Percentiles rank a stretch among this genome's conserved stretches.
phyloP scores from a whole-genome alignment of 2,113 vertebrate species.

The Peromyscus maniculatus region DNA sequence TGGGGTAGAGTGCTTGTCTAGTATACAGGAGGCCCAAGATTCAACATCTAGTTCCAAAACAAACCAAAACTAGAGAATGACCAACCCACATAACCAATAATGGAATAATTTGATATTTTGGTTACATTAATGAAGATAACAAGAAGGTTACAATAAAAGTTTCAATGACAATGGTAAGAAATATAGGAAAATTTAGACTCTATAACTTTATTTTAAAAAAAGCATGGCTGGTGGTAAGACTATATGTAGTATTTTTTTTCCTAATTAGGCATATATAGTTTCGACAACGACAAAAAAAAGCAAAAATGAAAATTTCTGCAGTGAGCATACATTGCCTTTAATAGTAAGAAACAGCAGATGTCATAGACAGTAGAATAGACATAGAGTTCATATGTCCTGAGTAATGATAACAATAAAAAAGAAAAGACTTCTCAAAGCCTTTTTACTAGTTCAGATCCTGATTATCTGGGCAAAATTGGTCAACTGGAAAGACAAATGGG shows the following conservation, averaged over 20 bases:
- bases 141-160: not conserved
- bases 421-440: not conserved
- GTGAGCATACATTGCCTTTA: slow-evolving; percentile 2
- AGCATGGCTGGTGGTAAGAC: not conserved
- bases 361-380: not conserved
- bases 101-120: not conserved
- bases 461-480: not conserved
- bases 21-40: not conserved
- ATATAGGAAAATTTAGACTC: not conserved
- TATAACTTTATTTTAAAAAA: not conserved
- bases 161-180: not conserved
- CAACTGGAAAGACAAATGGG: not conserved
- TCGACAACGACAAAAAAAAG: not conserved
- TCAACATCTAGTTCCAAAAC: not conserved
- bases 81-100: not conserved
- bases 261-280: not conserved
- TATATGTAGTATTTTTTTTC: not conserved
- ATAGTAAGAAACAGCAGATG: not conserved
- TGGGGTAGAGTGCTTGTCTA: not conserved
- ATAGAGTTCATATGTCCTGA: not conserved
- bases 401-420: slow-evolving; percentile 1
- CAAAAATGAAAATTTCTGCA: not conserved
- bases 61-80: not conserved
- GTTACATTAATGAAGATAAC: not conserved
- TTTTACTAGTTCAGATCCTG: not conserved